Percentiles rank a stretch among this genome's conserved stretches.
phyloP scores from a whole-genome alignment of 1,140 invertebrate genomes.

The Pissodes strobi region DNA sequence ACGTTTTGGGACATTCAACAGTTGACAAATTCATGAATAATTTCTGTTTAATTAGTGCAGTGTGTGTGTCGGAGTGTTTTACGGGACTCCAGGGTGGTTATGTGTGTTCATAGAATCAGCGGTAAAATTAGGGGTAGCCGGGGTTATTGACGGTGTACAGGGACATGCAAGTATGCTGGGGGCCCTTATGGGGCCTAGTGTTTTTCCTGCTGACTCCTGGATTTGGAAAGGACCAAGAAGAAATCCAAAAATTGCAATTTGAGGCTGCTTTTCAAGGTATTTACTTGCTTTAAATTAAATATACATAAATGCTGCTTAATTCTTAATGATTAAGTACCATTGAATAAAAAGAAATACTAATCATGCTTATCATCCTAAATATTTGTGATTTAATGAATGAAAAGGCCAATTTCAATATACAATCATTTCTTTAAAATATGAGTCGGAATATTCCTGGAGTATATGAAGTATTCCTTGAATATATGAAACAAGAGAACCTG shows the following conservation, averaged over 20 bases:
- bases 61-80: constrained; percentile 45
- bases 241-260: constrained; percentile 43
- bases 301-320: too few relatives aligned
- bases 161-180: constrained; percentile 37
- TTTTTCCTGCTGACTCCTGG: constrained; percentile 32
- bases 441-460: too few relatives aligned
- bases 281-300: too few relatives aligned
- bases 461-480: too few relatives aligned
- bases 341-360: too few relatives aligned
- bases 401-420: too few relatives aligned
- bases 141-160: constrained; percentile 36
- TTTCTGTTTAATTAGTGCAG: constrained; percentile 43
- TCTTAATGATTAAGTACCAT: too few relatives aligned
- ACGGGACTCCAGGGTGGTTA: constrained; percentile 43
- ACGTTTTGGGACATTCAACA: constrained; percentile 43
- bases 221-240: constrained; percentile 33
- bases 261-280: constrained; percentile 50
- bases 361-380: too few relatives aligned
- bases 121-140: constrained; percentile 20
- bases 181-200: constrained; percentile 39
- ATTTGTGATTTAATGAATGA: too few relatives aligned
- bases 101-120: constrained; percentile 36
- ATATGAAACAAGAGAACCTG: too few relatives aligned
- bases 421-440: too few relatives aligned
- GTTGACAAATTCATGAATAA: constrained; percentile 48